Base-by-base conservation (phyloP, 2,888 invertebrate genomes). In the Andrena minutula region DNA sequence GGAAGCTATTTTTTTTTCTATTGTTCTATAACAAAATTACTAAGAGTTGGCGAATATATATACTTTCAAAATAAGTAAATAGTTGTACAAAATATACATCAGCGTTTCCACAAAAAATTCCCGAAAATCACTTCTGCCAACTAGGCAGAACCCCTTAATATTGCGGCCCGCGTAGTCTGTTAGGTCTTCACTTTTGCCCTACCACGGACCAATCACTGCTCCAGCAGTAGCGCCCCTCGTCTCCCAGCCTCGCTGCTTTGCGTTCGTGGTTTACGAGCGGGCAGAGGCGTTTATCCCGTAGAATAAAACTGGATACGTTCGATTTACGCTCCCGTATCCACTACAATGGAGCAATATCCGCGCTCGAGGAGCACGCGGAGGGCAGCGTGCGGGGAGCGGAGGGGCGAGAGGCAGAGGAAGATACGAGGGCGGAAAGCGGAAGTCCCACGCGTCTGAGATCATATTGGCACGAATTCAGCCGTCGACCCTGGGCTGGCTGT, bases 371-470 rank as follows among this genome's bases (percentile, higher is more conserved):
- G 20, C 20, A 20, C 20, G 51, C 20, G 51, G 1, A 0, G 8
- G 51, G 8, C n/a, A 7, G 7, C 20, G 51, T n/a, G 0, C 41
- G 12, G 41, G 4, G 23, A 64, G 16, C 16, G 41, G 12, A 16
- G 12, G 20, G 20, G 28, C 12, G 28, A 32, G 8, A 16, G 66
- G 35, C 6, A 32, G 73, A 65, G 51, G 41, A 58, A 30, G 66
- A 26, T n/a, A 32, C 30, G 65, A 41, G 69, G 41, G 26, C 16
- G 61, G 64, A 60, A 66, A 77, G 51, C 77, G 77, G 71, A 77
- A 77, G 77, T 77, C 71, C 71, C 66, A 77, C 70, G 76, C 71
- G 71, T 47, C 35, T 30, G 58, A 58, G 76, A 77, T 77, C 71
- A 60, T 58, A 35, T 69, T 63, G 75, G 49, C 35, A 41, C 69